Base-by-base conservation (phyloP, 2,113 vertebrate genomes). In the Haemorhous mexicanus region DNA sequence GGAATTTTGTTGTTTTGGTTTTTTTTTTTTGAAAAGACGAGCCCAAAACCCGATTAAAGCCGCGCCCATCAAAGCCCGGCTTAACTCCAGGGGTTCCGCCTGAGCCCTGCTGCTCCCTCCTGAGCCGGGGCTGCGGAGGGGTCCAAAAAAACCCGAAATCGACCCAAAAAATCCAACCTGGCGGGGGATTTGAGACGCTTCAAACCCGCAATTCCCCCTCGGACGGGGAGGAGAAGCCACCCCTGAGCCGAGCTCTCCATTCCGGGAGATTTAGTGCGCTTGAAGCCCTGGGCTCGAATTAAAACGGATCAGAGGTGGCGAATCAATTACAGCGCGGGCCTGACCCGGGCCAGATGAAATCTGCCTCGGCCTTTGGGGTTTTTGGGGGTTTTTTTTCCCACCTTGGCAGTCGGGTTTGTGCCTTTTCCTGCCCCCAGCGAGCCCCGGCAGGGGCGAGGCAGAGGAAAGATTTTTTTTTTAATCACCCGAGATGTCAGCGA, bases 311-410 rank as follows among this genome's bases (percentile, higher is more conserved):
- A 62, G 13, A 94, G 85, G 88, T 90, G 88, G 85, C 72, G 39
- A 94, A 90, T 84, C 92, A 88, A 94, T 94, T 82, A 94, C 53
- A 64, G 14, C 26, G 82, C 49, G 62, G 92, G 90, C 72, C 92
- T 93, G 92, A 93, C 90, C 83, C 85, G 41, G 9, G 9, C 19
- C 76, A 32, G 80, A 67, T 63, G 47, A 47, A 68, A 80, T 66
- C 63, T 73, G 12, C 28, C 81, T 27, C 44, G 10, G 23, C 35
- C 37, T 15, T 35, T 14, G 76, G 68, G 33, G 3, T 24, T 37
- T 24, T 37, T 1, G 27, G 1, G 16, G 5, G 10, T 30, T 30
- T 24, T 52, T 12, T 24, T 24, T 4, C 6, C 13, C 50, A 23
- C 7, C 1, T 62, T 27, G 33, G 5, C 4, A 44, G 53, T 11